Conservation (phyloP, 2,113 vertebrate genomes). For the Gorsachius goisagi region DNA sequence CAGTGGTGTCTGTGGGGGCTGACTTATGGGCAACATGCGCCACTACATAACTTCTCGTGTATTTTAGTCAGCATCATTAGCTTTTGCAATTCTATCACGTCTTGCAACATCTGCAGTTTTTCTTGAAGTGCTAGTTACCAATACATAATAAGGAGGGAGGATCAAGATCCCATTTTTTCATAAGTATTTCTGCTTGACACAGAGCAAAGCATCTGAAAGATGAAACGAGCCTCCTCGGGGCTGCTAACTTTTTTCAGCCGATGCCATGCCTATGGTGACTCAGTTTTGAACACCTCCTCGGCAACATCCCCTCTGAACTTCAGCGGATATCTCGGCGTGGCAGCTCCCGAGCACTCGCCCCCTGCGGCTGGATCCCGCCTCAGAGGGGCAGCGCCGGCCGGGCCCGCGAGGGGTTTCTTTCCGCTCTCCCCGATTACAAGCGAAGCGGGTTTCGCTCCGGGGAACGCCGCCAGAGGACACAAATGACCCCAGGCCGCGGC, state of each 20-base stretch:
- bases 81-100: constrained; percentile 15
- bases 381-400: no score
- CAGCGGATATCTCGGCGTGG: accelerated
- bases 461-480: not conserved
- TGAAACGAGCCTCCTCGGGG: not conserved
- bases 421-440: not conserved
- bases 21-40: not conserved
- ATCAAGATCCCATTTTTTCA: not conserved
- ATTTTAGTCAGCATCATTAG: not conserved
- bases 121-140: not conserved
- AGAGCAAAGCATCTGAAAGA: not conserved
- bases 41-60: not conserved
- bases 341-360: not conserved
- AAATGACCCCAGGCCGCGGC: accelerated
- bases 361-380: not conserved
- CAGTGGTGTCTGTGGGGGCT: not conserved
- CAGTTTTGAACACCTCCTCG: not conserved
- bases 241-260: not conserved
- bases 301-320: accelerated
- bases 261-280: not conserved
- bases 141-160: accelerated
- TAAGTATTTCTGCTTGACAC: accelerated
- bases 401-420: not conserved
- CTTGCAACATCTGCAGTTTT: constrained; percentile 45
- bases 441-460: accelerated